A percentile compares a stretch with the other conserved stretches of the same genome.
Evolutionary conservation across 2,888 invertebrate species (phyloP).

Genomic region (Alloplasta piceator): DNA sequence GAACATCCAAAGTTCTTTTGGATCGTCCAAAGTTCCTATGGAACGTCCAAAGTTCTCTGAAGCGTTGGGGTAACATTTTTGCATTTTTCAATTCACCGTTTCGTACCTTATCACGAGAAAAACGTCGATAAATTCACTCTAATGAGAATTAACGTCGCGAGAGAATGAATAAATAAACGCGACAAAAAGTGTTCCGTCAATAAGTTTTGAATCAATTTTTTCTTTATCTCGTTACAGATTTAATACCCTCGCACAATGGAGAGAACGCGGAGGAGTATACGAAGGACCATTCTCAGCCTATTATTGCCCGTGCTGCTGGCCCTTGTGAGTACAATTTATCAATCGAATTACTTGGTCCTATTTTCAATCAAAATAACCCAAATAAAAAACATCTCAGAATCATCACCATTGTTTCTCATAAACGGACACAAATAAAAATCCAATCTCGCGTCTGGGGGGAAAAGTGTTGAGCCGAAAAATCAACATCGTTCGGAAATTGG

Average conservation of each 20-base stretch:
- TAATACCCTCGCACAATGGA: constrained; percentile 75
- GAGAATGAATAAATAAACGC: constrained; percentile 15
- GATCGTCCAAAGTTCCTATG: too few species aligned
- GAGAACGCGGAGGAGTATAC: constrained; percentile 81
- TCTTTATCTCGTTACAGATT: constrained; percentile 65
- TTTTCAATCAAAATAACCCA: too few species aligned
- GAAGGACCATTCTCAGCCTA: constrained; percentile 77
- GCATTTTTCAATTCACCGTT: background rate
- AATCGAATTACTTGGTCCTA: background rate
- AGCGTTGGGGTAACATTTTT: too few species aligned
- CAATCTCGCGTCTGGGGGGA: too few species aligned
- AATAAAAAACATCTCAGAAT: too few species aligned
- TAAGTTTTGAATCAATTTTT: constrained; percentile 33
- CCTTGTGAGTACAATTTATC: constrained; percentile 76
- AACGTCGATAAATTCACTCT: too few species aligned
- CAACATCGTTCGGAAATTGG: too few species aligned
- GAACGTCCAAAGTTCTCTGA: too few species aligned
- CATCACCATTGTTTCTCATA: too few species aligned
- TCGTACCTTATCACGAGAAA: background rate
- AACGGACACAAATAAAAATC: background rate
- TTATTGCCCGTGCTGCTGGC: constrained; percentile 79
- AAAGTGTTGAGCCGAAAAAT: too few species aligned
- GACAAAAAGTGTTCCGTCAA: constrained; percentile 12
- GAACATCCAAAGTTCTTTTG: too few species aligned
- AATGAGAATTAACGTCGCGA: too few species aligned